These are phyloP conservation scores for Euthynnus affinis DNA, from an alignment of 2,797 vertebrate genomes.

Conservation along the genomic window DNA sequence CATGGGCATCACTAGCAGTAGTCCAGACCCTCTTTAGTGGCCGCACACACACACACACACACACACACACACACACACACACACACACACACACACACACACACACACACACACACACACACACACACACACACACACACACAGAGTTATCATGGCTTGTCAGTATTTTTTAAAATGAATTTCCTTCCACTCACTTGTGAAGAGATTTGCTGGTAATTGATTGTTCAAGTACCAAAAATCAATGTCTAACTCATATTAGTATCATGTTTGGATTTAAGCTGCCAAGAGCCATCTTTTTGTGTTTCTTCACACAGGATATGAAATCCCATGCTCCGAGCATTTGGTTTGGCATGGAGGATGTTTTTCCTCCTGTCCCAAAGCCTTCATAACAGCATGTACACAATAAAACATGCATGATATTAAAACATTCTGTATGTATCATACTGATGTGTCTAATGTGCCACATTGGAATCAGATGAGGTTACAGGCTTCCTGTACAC, in stretches of 20 bases:
- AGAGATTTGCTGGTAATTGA: constrained; percentile 54
- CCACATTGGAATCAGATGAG: not conserved
- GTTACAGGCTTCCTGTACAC: not conserved
- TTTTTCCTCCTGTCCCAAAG: too few species aligned
- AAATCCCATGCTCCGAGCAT: too few species aligned
- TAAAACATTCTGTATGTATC: too few species aligned
- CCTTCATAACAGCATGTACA: too few species aligned
- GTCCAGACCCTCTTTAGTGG: constrained; percentile 8
- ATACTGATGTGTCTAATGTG: not conserved
- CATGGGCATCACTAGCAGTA: not conserved
- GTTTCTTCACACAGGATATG: too few species aligned
- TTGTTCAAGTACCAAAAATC: constrained; percentile 30
- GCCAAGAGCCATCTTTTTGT: too few species aligned
- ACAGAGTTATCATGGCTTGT: too few species aligned
- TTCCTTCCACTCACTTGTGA: constrained; percentile 19
- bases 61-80: not conserved
- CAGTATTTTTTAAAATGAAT: constrained; percentile 65
- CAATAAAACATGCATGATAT: too few species aligned
- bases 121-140: too few species aligned
- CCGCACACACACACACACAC: constrained; percentile 1
- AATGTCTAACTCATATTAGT: not conserved
- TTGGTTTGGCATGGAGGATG: too few species aligned
- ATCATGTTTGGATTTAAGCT: not conserved
- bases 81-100: not conserved
- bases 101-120: not conserved